phyloP scores from a whole-genome alignment of 2,888 invertebrate genomes.

The Corbicula japonica region DNA sequence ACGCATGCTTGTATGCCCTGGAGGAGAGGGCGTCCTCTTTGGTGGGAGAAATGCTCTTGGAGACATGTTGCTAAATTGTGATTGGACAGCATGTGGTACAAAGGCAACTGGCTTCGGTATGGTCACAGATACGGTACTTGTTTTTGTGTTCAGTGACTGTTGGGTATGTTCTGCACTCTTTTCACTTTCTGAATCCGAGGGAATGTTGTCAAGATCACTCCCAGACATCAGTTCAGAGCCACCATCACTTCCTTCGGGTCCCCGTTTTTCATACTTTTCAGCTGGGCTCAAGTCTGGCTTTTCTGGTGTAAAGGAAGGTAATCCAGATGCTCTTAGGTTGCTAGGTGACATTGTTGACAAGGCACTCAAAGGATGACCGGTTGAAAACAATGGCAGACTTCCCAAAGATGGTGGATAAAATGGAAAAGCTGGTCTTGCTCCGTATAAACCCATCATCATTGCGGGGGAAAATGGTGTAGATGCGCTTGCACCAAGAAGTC shows the following conservation, averaged over 20 bases:
- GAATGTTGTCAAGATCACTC: constrained; percentile 74
- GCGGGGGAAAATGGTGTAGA: constrained; percentile 70
- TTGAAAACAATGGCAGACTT: constrained; percentile 70
- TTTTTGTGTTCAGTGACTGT: constrained; percentile 33
- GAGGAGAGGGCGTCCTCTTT: constrained; percentile 33
- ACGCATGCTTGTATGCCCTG: constrained; percentile 21
- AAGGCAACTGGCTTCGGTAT: constrained; percentile 33
- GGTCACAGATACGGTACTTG: constrained; percentile 39
- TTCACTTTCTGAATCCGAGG: constrained; percentile 80
- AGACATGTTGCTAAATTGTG: constrained; percentile 35
- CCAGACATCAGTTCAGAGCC: constrained; percentile 70
- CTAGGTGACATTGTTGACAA: constrained; percentile 59
- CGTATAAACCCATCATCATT: constrained; percentile 78
- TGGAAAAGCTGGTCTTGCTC: constrained; percentile 76
- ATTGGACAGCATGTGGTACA: constrained; percentile 30
- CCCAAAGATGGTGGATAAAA: constrained; percentile 78
- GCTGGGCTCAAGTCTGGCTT: constrained; percentile 57
- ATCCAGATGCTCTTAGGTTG: constrained; percentile 51
- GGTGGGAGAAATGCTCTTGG: constrained; percentile 33
- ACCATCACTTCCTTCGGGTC: constrained; percentile 63
- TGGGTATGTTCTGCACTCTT: constrained; percentile 45
- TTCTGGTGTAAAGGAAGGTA: constrained; percentile 55
- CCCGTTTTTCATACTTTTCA: constrained; percentile 54
- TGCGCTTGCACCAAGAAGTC: constrained; percentile 57
- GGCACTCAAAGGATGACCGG: constrained; percentile 64